These are phyloP conservation scores for Emys orbicularis DNA, from an alignment of 2,797 vertebrate genomes.

Conservation along the genomic window DNA sequence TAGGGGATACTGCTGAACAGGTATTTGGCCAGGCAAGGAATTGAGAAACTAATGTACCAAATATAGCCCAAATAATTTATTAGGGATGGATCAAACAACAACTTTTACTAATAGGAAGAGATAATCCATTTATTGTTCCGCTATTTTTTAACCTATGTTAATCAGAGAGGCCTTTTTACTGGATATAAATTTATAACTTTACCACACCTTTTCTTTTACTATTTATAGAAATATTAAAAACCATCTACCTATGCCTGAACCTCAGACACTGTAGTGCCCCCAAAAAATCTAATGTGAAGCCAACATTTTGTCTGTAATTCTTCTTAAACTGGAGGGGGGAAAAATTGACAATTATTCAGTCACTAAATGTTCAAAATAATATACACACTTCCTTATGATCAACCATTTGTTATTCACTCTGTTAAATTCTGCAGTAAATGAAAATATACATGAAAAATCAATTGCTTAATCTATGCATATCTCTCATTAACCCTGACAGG, in stretches of 20 bases:
- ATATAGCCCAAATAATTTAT: background rate
- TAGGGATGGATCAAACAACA: conserved; percentile 27
- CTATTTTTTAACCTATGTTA: background rate
- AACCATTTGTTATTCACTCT: background rate
- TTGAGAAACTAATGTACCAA: background rate
- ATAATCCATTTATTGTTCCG: conserved; percentile 2
- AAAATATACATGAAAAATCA: background rate
- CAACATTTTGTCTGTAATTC: background rate
- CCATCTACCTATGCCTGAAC: background rate
- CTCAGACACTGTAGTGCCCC: background rate
- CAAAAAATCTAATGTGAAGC: background rate
- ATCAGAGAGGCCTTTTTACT: background rate
- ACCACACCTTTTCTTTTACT: background rate
- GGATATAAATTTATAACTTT: conserved; percentile 7
- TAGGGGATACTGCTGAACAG: conserved; percentile 53
- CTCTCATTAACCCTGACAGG: background rate
- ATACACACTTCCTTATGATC: background rate
- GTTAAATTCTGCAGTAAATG: background rate
- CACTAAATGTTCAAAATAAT: background rate
- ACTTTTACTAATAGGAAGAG: conserved; percentile 41
- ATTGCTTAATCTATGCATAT: background rate
- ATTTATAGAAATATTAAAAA: background rate
- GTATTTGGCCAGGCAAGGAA: conserved; percentile 40
- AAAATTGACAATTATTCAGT: background rate
- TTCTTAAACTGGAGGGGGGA: background rate